A percentile compares a stretch with the other conserved stretches of the same genome.
These are phyloP conservation scores for Tiliacea citrago DNA, from an alignment of 2,888 invertebrate species.

Conservation along the genomic window DNA sequence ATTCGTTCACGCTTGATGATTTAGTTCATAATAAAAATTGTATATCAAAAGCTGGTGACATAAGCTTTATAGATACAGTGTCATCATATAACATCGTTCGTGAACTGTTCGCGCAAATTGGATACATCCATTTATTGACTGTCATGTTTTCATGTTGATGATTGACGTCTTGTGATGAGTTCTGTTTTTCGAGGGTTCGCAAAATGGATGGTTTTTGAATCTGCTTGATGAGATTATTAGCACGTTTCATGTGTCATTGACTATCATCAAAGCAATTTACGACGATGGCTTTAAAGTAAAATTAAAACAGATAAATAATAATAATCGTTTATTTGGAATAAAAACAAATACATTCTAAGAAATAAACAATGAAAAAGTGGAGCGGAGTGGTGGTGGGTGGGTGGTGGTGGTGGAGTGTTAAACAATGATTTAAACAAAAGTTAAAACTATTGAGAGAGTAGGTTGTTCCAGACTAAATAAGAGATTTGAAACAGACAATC, in stretches of 20 bases:
- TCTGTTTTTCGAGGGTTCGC: background rate
- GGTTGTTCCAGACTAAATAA: too few species aligned
- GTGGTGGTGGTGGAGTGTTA: too few species aligned
- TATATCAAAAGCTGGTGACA: conserved; percentile 30
- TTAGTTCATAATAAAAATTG: conserved; percentile 23
- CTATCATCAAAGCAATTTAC: background rate
- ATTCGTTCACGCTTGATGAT: background rate
- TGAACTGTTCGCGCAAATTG: conserved; percentile 41
- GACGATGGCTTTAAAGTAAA: too few species aligned
- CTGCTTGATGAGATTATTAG: background rate
- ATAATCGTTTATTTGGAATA: too few species aligned
- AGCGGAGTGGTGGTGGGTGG: too few species aligned
- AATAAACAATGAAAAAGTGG: too few species aligned
- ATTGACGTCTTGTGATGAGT: conserved; percentile 39
- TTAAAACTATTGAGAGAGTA: too few species aligned
- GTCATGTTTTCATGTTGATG: conserved; percentile 52
- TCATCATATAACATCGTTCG: conserved; percentile 17
- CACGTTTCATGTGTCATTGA: background rate
- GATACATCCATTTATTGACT: conserved; percentile 57
- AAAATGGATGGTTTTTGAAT: background rate
- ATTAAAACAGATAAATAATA: too few species aligned
- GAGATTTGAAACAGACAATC: too few species aligned
- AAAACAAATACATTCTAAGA: too few species aligned
- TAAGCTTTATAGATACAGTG: background rate
- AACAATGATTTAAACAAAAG: too few species aligned